phyloP scores from a whole-genome alignment of 2,888 invertebrate species.

The Nomada flava region DNA sequence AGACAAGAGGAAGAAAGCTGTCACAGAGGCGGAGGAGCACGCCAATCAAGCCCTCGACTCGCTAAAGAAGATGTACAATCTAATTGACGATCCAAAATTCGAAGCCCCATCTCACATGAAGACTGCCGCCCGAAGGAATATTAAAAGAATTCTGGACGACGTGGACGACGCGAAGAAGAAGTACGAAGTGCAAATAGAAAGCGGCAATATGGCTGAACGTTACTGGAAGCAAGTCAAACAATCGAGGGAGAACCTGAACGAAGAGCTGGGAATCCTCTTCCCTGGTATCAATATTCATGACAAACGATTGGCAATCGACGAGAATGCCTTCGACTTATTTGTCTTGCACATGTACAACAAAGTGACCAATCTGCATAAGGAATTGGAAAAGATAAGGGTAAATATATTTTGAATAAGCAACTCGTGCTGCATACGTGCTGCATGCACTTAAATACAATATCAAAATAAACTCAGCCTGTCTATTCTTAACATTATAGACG shows the following conservation, averaged over 20 bases:
- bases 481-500: constrained; percentile 81
- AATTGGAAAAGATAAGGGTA: constrained; percentile 90
- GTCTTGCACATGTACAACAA: constrained; percentile 92
- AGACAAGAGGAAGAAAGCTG: constrained; percentile 85
- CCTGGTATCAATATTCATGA: constrained; percentile 89
- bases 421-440: too few relatives aligned
- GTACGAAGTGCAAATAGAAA: constrained; percentile 86
- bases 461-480: background rate
- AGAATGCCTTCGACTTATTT: constrained; percentile 91
- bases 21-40: constrained; percentile 86
- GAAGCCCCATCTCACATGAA: constrained; percentile 82
- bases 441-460: too few relatives aligned
- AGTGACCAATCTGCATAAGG: constrained; percentile 91
- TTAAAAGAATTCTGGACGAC: constrained; percentile 85
- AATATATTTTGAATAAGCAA: background rate
- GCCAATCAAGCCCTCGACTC: constrained; percentile 86
- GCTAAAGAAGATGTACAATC: constrained; percentile 83
- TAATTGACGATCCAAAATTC: constrained; percentile 83
- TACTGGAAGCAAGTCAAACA: constrained; percentile 92
- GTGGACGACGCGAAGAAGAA: constrained; percentile 87
- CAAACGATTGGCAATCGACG: constrained; percentile 87
- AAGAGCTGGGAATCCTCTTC: constrained; percentile 89
- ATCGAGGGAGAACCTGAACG: constrained; percentile 87
- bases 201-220: constrained; percentile 89
- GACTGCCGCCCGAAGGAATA: constrained; percentile 78